Evolutionary conservation across 2,888 invertebrate genomes (phyloP).

Genomic region (Temnothorax rugatulus): DNA sequence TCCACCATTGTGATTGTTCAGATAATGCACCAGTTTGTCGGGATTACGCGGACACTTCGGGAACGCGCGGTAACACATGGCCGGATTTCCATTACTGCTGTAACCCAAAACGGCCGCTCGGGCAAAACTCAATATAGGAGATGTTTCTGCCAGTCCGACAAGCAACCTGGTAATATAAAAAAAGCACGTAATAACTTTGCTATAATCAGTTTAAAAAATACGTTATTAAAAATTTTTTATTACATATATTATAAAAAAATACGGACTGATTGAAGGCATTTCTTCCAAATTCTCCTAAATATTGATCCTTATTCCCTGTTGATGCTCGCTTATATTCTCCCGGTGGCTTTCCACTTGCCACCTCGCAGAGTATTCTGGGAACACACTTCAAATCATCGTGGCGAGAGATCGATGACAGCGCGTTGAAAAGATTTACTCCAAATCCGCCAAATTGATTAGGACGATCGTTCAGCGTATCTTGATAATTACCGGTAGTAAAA

Average conservation of each 20-base stretch:
- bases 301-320: slow-evolving; percentile 76
- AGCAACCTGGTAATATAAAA: slow-evolving; percentile 87
- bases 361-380: slow-evolving; percentile 92
- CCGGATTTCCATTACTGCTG: slow-evolving; percentile 89
- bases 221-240: background rate
- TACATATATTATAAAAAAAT: background rate
- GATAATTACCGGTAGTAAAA: slow-evolving; percentile 61
- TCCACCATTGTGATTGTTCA: slow-evolving; percentile 95
- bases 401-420: slow-evolving; percentile 89
- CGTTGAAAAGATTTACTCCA: slow-evolving; percentile 83
- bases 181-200: background rate
- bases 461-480: slow-evolving; percentile 56
- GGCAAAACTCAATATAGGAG: slow-evolving; percentile 91
- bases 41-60: slow-evolving; percentile 92
- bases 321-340: slow-evolving; percentile 77
- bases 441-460: slow-evolving; percentile 53
- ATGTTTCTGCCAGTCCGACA: slow-evolving; percentile 87
- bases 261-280: slow-evolving; percentile 89
- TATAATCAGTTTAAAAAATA: slow-evolving; percentile 60
- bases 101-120: slow-evolving; percentile 92
- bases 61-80: slow-evolving; percentile 89
- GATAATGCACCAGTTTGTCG: slow-evolving; percentile 91
- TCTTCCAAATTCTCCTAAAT: slow-evolving; percentile 78
- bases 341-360: slow-evolving; percentile 87
- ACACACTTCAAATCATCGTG: slow-evolving; percentile 94